Percentiles rank a stretch among this genome's conserved stretches.
Conservation (phyloP, 1,140 invertebrate genomes). For the Saxidomus purpurata region DNA sequence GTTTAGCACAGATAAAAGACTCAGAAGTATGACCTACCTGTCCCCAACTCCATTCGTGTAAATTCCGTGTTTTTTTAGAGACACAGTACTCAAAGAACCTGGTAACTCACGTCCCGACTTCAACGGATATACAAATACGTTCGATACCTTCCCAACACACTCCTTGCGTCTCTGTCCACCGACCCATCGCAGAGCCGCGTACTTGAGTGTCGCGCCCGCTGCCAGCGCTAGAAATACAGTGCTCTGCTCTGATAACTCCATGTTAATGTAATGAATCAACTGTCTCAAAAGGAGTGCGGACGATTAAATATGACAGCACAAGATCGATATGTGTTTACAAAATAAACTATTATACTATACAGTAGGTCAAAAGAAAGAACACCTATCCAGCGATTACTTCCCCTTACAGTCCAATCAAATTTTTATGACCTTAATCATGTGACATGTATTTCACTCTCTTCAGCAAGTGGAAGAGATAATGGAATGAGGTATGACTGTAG, state of each 20-base stretch:
- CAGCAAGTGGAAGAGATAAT: too few species aligned
- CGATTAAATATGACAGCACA: too few species aligned
- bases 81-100: neutral
- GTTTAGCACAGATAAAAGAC: too few species aligned
- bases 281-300: too few species aligned
- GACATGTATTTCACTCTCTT: too few species aligned
- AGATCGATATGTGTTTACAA: too few species aligned
- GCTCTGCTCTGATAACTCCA: constrained; percentile 2
- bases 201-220: neutral
- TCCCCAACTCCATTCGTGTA: constrained; percentile 38
- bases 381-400: too few species aligned
- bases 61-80: constrained; percentile 30
- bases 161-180: neutral
- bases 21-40: constrained; percentile 48
- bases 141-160: constrained; percentile 37
- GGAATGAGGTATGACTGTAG: too few species aligned
- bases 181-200: neutral
- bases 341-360: too few species aligned
- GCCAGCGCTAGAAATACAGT: neutral
- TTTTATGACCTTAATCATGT: too few species aligned
- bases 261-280: neutral
- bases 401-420: too few species aligned
- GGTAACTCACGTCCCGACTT: constrained; percentile 52
- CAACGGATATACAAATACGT: constrained; percentile 30
- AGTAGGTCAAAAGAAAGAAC: too few species aligned